Conservation (phyloP, 2,113 vertebrate species). For the Microcebus griseorufus region DNA sequence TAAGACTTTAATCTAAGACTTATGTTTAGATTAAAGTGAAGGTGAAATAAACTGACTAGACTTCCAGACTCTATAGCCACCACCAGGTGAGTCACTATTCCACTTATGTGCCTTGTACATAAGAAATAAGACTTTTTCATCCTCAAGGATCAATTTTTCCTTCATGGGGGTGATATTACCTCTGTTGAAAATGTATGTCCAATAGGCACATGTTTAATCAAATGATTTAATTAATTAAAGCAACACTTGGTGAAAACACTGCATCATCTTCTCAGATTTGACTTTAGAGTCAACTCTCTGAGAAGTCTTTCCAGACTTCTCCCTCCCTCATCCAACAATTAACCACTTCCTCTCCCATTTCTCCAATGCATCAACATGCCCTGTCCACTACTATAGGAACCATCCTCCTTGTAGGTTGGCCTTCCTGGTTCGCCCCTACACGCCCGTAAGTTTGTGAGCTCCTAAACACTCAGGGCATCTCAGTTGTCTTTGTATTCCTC, state of each 20-base stretch:
- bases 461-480: background rate
- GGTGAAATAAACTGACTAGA: background rate
- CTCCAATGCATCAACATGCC: background rate
- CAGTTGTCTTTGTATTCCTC: background rate
- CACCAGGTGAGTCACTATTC: background rate
- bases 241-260: background rate
- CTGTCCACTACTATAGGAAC: rapidly evolving
- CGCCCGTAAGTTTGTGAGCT: background rate
- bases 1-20: background rate
- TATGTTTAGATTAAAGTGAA: background rate
- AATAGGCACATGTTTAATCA: background rate
- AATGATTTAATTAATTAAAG: background rate
- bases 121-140: background rate
- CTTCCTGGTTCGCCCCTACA: background rate
- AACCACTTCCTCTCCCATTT: background rate
- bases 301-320: background rate
- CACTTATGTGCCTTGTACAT: background rate
- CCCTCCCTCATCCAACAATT: background rate
- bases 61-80: background rate
- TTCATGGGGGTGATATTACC: background rate
- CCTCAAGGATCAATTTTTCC: background rate
- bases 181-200: background rate
- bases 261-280: background rate
- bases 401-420: background rate
- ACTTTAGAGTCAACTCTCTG: background rate